Evolutionary conservation across 2,888 invertebrate species (phyloP).

Genomic region (Sinotaia quadrata): DNA sequence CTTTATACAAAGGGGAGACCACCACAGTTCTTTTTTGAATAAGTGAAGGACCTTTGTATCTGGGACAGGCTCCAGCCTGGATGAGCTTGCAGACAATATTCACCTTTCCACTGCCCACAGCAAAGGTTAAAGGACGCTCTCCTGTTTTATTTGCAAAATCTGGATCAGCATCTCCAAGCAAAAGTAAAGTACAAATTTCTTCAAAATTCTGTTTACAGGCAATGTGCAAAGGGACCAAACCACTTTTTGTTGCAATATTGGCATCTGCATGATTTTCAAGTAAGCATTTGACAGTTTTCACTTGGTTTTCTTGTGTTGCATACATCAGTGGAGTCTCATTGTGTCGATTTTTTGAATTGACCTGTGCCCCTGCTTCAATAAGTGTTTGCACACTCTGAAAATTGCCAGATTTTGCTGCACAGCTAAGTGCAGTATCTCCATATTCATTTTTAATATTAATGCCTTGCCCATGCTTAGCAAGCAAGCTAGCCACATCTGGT

Average conservation of each 20-base stretch:
- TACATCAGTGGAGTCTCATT: constrained; percentile 28
- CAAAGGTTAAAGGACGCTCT: constrained; percentile 10
- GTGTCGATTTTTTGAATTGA: constrained; percentile 22
- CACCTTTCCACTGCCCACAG: constrained; percentile 12
- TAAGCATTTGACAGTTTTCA: constrained; percentile 4
- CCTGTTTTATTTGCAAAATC: constrained; percentile 12
- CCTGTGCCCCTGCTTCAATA: constrained; percentile 17
- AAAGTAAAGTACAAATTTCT: constrained; percentile 1
- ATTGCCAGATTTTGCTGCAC: constrained; percentile 31
- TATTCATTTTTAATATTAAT: constrained; percentile 27
- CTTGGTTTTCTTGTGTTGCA: constrained; percentile 21
- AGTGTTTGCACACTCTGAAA: constrained; percentile 19
- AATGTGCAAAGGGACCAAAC: constrained; percentile 13
- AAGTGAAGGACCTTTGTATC: constrained; percentile 19
- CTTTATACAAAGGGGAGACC: constrained; percentile 25
- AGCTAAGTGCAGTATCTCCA: constrained; percentile 29
- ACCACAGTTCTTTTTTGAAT: constrained; percentile 16
- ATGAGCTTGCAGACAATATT: constrained; percentile 13
- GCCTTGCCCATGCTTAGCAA: constrained; percentile 2
- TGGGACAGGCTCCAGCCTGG: constrained; percentile 15
- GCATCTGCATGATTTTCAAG: constrained; percentile 3
- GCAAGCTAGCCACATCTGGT: constrained; percentile 12
- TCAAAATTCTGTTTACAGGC: constrained; percentile 16
- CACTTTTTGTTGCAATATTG: constrained; percentile 25
- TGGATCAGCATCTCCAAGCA: constrained; percentile 18